Evolutionary conservation across 2,113 vertebrate genomes (phyloP), one percentile per base, ranked within the genome.

Genomic region (Myotis brandtii): DNA sequence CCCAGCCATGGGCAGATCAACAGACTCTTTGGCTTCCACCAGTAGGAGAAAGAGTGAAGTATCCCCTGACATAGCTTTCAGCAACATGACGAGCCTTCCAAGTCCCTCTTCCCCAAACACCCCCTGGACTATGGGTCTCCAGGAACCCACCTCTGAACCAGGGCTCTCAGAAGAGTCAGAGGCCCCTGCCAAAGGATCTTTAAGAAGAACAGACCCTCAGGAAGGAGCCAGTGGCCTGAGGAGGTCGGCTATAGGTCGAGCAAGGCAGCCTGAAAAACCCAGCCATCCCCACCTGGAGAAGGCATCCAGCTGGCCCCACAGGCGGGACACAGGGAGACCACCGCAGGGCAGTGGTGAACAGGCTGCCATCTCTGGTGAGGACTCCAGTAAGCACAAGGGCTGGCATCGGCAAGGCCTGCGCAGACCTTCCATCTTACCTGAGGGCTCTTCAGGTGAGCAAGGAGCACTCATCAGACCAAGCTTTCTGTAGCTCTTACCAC

Each of bases 331-430:
- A 0, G 96, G 79, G 32, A 94, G 46, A 4, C 27, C 50, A 0
- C n/a, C 6, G 0, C 84, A 75, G 30, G 56, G 8, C 12, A 79
- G 94, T 85, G 59, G 95, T 7, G 86, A 23, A 18, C 69, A 30
- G 27, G 73, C 0, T 2, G 66, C 7, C 2, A 75, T 9, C 25
- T 73, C 62, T 1, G 89, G 96, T 2, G 98, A 98, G 27, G 95
- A 46, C 9, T 6, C 67, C 9, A 50, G 43, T 64, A 98, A 97
- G 90, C 97, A 95, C 85, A 99, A 98, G 92, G 96, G 98, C 66
- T 99, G 98, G 98, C 98, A 98, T 43, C 98, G 98, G 3, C 98
- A 98, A 30, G 98, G 98, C 64, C 69, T 99, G 73, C 98, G 98
- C 87, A 98, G 98, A 90, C 96, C 91, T 1, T 98, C 98, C 14